Base-by-base conservation (phyloP, 2,888 invertebrate genomes). In the Meloe dianella region DNA sequence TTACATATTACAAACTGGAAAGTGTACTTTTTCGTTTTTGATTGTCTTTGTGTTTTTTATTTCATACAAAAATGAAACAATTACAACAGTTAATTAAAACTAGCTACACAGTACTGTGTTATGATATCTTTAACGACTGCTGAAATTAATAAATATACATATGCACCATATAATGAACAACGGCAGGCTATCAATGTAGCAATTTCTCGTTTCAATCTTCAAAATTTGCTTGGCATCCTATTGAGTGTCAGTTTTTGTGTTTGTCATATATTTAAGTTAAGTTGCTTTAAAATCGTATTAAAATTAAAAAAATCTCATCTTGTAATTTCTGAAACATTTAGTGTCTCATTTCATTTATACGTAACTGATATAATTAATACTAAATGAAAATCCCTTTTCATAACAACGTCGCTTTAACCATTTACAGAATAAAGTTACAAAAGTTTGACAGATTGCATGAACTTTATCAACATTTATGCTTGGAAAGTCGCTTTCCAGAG, bases 391-490 rank as follows among this genome's bases (percentile, higher is more conserved):
- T 75, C 74, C 74, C 73, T 64, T 72, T 73, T 74, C 73, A 73
- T 67, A 73, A 73, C 73, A 75, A 66, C 73, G 70, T 66, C 73
- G 73, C 71, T 72, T 66, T 64, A 64, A 70, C 73, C 72, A 73
- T 76, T 74, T 70, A 64, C 73, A 66, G 74, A 75, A 77, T 77
- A 73, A 73, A 77, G 76, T 78, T 78, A 74, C 75, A 76, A 77
- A 78, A 78, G 75, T 78, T 77, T 77, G 78, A 78, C 77, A 77
- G 75, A 76, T 76, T 74, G 74, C 72, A 72, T 70, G 70, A 74
- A 75, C 74, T 76, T 76, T 75, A 75, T 75, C 76, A 75, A 74
- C 75, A 74, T 76, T 76, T 75, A 73, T 76, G 72, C 73, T 71
- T 57, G 65, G 70, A 73, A 75, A 71, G 69, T 67, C 71, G 73